phyloP scores from a whole-genome alignment of 2,888 invertebrate species.

The Drosophila cracens region DNA sequence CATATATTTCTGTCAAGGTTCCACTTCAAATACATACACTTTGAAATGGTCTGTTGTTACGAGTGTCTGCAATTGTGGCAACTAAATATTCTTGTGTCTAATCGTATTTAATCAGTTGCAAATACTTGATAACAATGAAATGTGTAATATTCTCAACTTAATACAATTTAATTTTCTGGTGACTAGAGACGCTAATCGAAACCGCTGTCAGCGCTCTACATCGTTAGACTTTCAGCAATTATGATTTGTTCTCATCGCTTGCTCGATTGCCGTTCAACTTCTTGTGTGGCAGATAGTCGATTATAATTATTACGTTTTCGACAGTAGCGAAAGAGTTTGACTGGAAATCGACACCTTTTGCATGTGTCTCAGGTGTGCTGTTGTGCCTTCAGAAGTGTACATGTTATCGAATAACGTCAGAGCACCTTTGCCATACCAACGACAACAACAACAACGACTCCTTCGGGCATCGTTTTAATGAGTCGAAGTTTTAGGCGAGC shows the following conservation, averaged over 20 bases:
- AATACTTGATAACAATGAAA: background rate
- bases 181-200: background rate
- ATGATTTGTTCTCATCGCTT: too few species aligned
- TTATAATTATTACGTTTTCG: background rate
- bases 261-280: background rate
- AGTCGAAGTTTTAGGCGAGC: conserved; percentile 40
- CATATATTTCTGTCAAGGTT: background rate
- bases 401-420: conserved; percentile 8
- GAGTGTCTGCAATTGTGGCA: background rate
- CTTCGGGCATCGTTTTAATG: conserved; percentile 49
- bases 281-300: background rate
- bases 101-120: background rate
- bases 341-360: conserved; percentile 12
- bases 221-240: too few species aligned
- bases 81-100: background rate
- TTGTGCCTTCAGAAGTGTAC: background rate
- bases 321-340: conserved; percentile 7
- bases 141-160: too few species aligned
- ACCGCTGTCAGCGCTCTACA: background rate
- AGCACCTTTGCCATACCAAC: conserved; percentile 11
- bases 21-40: background rate
- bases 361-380: conserved; percentile 22
- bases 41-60: too few species aligned
- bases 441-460: background rate
- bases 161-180: background rate